Evolutionary conservation across 2,113 vertebrate genomes (phyloP), one percentile per base, ranked within the genome.

Genomic region (Megaceryle torquata): DNA sequence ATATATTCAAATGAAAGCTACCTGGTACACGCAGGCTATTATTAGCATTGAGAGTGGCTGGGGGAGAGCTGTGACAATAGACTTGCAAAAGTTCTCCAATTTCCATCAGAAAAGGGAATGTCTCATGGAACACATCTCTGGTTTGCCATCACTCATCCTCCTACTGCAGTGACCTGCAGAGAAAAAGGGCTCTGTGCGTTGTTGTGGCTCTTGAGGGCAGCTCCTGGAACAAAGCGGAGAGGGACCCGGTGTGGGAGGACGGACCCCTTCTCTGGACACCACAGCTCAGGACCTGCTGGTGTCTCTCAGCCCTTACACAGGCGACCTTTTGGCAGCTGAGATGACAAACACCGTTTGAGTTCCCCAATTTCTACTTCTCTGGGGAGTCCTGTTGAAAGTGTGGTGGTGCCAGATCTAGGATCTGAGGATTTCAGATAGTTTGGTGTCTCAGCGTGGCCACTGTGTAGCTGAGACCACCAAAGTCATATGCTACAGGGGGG

Each of bases 351-450:
- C 1, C 15, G 15, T 37, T 9, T 2, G 25, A 15, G 2, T 3
- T 61, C 15, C 41, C 29, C 33, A 17, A 2, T 5, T 29, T 9
- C 29, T 6, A 1, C 15, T 12, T 6, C 11, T 1, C 14, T 20
- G 11, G 25, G 26, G 0, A 3, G 59, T 31, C 3, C 24, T 60
- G 1, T 10, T 9, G 1, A 9, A 48, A 7, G 3, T 5, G 0
- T 2, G 5, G 8, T 2, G 28, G 20, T 78, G 25, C 6, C 59
- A 5, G 21, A 3, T 3, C 4, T 37, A 28, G 59, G 14, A 4
- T 2, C 69, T 39, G 56, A n/a, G 1, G 0, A 15, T 43, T 78
- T 44, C 37, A 28, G 39, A 12, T 11, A 4, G 0, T 57, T 70
- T 10, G 33, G 19, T 14, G 29, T 21, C 14, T 65, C 60, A 33